A percentile compares a stretch with the other conserved stretches of the same genome.
Conservation (phyloP, 2,113 vertebrate genomes). For the Hylia prasina region DNA sequence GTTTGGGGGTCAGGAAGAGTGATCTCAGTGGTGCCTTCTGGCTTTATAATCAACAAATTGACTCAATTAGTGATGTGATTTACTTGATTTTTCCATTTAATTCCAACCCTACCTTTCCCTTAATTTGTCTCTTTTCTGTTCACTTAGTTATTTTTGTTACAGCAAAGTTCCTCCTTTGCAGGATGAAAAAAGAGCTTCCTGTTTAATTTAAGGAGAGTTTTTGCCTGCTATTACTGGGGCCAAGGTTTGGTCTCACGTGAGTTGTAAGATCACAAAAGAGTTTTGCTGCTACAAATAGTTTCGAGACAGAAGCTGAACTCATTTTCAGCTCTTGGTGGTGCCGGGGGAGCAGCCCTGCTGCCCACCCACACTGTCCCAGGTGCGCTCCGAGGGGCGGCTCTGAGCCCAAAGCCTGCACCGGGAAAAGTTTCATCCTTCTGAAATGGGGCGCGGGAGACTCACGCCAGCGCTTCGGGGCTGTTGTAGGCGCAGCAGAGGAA, state of each 20-base stretch:
- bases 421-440: no score
- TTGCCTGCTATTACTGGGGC: not conserved
- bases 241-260: not conserved
- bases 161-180: not conserved
- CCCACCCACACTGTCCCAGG: not conserved
- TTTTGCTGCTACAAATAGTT: not conserved
- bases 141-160: not conserved
- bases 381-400: not conserved
- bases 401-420: not conserved
- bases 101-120: not conserved
- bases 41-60: conserved; percentile 3
- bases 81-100: not conserved
- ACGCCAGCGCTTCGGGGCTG: rapidly evolving
- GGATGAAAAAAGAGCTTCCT: not conserved
- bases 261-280: not conserved
- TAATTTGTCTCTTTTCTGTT: not conserved
- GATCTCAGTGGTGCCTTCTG: conserved; percentile 1
- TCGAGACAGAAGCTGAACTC: not conserved
- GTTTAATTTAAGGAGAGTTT: not conserved
- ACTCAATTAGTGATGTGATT: not conserved
- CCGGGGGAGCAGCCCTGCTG: not conserved
- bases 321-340: not conserved
- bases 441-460: rapidly evolving
- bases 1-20: not conserved
- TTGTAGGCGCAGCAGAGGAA: not conserved